These are phyloP conservation scores for Apodemia zela DNA, from an alignment of 2,888 invertebrate genomes.

Conservation along the genomic window DNA sequence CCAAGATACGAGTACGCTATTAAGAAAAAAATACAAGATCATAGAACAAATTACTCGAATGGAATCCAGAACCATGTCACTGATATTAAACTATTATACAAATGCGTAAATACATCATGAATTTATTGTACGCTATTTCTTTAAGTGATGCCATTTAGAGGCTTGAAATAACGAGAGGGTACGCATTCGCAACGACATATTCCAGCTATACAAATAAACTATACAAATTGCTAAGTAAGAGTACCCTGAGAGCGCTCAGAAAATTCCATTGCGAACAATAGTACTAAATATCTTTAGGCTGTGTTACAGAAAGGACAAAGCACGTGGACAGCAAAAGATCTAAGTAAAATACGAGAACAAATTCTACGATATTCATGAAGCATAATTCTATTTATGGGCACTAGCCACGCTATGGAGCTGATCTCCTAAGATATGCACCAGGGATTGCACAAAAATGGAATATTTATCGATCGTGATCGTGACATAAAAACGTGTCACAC, in stretches of 20 bases:
- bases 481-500: slow-evolving; percentile 23
- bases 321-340: slow-evolving; percentile 41
- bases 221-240: slow-evolving; percentile 6
- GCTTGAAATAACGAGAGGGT: background rate
- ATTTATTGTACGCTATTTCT: slow-evolving; percentile 7
- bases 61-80: background rate
- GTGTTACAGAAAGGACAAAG: slow-evolving; percentile 41
- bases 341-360: slow-evolving; percentile 30
- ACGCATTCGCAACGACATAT: slow-evolving; percentile 7
- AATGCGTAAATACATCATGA: slow-evolving; percentile 3
- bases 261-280: slow-evolving; percentile 43
- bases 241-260: slow-evolving; percentile 38
- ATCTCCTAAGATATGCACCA: slow-evolving; percentile 24
- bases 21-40: too few relatives aligned
- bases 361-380: slow-evolving; percentile 27
- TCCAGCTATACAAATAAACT: slow-evolving; percentile 1
- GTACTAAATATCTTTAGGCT: slow-evolving; percentile 42
- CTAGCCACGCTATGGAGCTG: slow-evolving; percentile 20
- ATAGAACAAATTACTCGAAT: background rate
- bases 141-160: slow-evolving; percentile 14
- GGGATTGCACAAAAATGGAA: slow-evolving; percentile 23
- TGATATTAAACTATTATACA: background rate
- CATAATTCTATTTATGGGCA: slow-evolving; percentile 35
- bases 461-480: slow-evolving; percentile 23
- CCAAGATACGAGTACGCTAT: too few relatives aligned